A percentile compares a stretch with the other conserved stretches of the same genome.
These are phyloP conservation scores for Empidonax traillii DNA, from an alignment of 2,113 vertebrate species.

Conservation along the genomic window DNA sequence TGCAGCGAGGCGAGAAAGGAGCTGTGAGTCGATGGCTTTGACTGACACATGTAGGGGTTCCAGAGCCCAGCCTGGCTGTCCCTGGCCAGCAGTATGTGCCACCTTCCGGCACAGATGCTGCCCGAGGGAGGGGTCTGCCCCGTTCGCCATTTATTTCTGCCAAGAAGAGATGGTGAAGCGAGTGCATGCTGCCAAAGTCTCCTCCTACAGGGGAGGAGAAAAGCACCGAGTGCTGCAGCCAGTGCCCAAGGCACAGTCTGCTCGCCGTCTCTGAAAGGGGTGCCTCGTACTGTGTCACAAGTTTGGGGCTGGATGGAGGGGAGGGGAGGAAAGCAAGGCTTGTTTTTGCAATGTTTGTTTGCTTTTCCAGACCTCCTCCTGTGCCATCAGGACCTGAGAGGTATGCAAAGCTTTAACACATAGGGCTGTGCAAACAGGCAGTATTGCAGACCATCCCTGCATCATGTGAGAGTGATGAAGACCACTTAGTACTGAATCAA, in stretches of 20 bases:
- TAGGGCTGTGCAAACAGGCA: background rate
- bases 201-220: background rate
- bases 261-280: background rate
- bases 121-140: background rate
- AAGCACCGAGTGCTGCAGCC: background rate
- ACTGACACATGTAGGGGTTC: rapidly evolving
- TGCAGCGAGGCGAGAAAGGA: background rate
- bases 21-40: rapidly evolving
- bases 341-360: background rate
- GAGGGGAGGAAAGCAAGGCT: background rate
- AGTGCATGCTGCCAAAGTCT: background rate
- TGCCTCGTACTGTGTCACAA: background rate
- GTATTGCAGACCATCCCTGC: background rate
- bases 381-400: background rate
- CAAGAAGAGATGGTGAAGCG: background rate
- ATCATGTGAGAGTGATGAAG: rapidly evolving
- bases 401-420: background rate
- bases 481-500: background rate
- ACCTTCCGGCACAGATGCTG: background rate
- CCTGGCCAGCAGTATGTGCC: rapidly evolving
- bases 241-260: background rate
- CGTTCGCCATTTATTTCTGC: background rate
- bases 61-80: background rate
- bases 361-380: background rate
- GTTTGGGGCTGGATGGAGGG: background rate